Evolutionary conservation across 2,888 invertebrate species (phyloP), one percentile per base, ranked within the genome.

Genomic region (Drosophila setosimentum): DNA sequence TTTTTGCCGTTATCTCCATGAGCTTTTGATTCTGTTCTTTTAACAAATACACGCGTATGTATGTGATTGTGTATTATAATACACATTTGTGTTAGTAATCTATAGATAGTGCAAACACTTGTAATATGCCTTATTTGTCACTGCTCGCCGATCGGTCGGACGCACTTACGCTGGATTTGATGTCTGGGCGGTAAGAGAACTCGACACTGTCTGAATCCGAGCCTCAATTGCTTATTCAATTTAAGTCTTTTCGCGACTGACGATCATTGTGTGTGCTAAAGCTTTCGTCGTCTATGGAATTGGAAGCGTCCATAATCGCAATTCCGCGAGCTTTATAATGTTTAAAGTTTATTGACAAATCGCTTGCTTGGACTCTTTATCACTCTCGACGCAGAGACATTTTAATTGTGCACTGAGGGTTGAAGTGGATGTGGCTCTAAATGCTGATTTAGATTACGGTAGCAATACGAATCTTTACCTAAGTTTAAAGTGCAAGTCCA

Each of bases 131-230:
- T 33, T 21, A 30, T 21, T 32, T 63, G 18, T 21, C 11, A 29
- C 29, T 45, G 42, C 53, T 62, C 24, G 2, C 27, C 30, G 32
- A 13, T 42, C 50, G 58, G 42, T 18, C 11, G 53, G 49, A 72
- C 68, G 60, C 75, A 85, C 85, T 85, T 88, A 85, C 85, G 65
- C 33, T 68, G 53, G 24, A n/a, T 72, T 66, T 58, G 72, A 60
- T 68, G 82, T 82, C 87, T 87, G 79, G 76, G 70, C 83, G 75
- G 65, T 65, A 65, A 70, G 74, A 90, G 81, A 85, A 88, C 83
- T 77, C 80, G 82, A 70, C 82, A 90, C 89, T 78, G 79, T 91
- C 85, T 91, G 91, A 89, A 78, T 83, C 78, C 67, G 82, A 78
- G 75, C 73, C 74, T 60, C 78, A 71, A 71, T 76, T 74, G 70